Evolutionary conservation across 2,888 invertebrate genomes (phyloP), one percentile per base, ranked within the genome.

Genomic region (Diadegma fenestrale): DNA sequence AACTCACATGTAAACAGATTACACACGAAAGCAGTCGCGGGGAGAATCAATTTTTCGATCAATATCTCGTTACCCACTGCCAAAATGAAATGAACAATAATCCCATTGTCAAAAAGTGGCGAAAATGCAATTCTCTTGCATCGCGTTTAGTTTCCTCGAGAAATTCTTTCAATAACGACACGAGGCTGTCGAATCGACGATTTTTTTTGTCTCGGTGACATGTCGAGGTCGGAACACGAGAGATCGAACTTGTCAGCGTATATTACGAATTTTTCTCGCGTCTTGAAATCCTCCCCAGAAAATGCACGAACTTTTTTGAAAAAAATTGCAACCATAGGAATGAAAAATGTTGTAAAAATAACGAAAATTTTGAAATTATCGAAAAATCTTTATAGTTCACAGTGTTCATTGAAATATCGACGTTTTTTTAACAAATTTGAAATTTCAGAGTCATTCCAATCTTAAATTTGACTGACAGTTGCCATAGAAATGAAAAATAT

Each of bases 221-320:
- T 30, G 63, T 37, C 26, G 54, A 64, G 33, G 19, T 63, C 63
- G 64, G 81, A 82, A 85, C 81, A 75, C 33, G 33, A 79, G 82
- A 82, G 79, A 82, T 79, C 82, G 79, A 79, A 82, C 82, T 82
- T 82, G 79, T 82, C 82, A 79, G 76, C 48, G 75, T 82, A 79
- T 75, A 82, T 85, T 79, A 75, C 71, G 75, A 33, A 71, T 71
- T 79, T 85, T 85, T 85, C 41, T 76, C 79, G 66, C 45, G 71
- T 10, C 10, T 37, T 4, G 10, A 37, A 37, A 37, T 37, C 37
- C 37, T 37, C 37, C 10, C 0, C 5, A 5, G 33, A 33, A 33
- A 33, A n/a, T 37, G 37, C 37, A 37, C 37, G 8, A 37, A 10
- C 37, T 37, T n/a, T n/a, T n/a, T n/a, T n/a, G n/a, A n/a, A n/a